Evolutionary conservation across 2,113 vertebrate genomes (phyloP).

Genomic region (Prolemur simus): DNA sequence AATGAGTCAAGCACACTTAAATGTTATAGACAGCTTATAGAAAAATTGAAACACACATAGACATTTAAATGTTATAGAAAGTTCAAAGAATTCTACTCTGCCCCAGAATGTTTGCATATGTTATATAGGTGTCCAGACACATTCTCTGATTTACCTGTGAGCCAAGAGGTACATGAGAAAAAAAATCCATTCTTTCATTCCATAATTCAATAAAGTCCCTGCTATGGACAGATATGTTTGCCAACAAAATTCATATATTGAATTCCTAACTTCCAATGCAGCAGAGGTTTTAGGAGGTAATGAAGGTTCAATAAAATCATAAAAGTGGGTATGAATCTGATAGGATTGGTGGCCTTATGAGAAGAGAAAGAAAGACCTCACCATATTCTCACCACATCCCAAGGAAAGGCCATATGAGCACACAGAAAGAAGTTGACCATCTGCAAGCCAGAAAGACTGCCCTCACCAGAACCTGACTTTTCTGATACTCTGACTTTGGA

Average conservation of each 20-base stretch:
- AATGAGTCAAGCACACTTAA: slow-evolving; percentile 44
- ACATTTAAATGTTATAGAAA: slow-evolving; percentile 68
- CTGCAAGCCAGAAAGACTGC: background rate
- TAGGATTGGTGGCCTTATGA: background rate
- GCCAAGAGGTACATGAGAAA: background rate
- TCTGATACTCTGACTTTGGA: background rate
- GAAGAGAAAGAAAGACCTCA: background rate
- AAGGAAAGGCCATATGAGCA: background rate
- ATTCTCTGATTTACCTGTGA: slow-evolving; percentile 24
- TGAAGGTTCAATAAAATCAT: background rate
- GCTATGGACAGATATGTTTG: background rate
- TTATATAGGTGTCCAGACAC: background rate
- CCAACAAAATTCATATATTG: background rate
- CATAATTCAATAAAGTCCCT: background rate
- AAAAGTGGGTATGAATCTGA: background rate
- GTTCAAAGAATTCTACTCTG: slow-evolving; percentile 45
- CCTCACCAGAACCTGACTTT: background rate
- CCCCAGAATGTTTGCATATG: background rate
- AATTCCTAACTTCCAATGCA: background rate
- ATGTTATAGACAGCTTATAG: slow-evolving; percentile 58
- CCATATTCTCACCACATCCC: background rate
- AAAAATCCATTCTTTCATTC: background rate
- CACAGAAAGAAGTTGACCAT: background rate
- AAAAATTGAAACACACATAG: slow-evolving; percentile 20
- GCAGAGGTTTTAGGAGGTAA: background rate